Conservation (phyloP, 2,797 vertebrate species). For the Alectoris magna region DNA sequence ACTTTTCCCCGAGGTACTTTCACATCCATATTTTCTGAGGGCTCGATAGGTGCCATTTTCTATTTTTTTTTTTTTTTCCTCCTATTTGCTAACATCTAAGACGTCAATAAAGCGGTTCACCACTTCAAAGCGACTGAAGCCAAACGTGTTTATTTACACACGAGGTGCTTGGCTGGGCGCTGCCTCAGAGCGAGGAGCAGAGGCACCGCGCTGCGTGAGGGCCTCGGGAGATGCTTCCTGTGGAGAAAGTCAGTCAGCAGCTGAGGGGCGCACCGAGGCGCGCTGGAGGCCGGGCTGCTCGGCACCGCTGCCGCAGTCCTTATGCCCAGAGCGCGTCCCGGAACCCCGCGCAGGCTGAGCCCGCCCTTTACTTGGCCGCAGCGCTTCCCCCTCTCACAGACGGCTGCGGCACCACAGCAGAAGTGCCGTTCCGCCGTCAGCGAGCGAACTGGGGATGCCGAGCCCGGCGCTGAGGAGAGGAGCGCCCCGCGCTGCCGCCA, state of each 20-base stretch:
- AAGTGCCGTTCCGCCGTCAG: no score
- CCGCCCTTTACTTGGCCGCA: no score
- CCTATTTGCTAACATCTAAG: slow-evolving; percentile 36
- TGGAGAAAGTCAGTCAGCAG: no score
- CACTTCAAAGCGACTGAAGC: slow-evolving; percentile 57
- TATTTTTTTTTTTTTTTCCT: not conserved
- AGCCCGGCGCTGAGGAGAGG: not conserved
- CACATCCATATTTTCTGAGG: not conserved
- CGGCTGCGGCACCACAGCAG: no score
- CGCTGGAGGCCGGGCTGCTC: no score
- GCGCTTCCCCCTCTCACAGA: no score
- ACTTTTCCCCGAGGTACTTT: not conserved
- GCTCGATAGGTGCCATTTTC: slow-evolving; percentile 16
- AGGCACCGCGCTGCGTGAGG: not conserved
- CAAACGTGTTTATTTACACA: slow-evolving; percentile 47
- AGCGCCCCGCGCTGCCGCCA: no score
- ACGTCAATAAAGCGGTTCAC: slow-evolving; percentile 55
- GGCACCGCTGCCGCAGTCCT: not conserved
- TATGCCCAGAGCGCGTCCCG: no score
- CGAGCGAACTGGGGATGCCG: no score
- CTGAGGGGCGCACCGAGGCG: no score
- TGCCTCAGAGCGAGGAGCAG: slow-evolving; percentile 30
- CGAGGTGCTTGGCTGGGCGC: slow-evolving; percentile 8
- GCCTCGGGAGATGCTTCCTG: not conserved
- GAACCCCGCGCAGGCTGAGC: no score